Evolutionary conservation across 2,888 invertebrate genomes (phyloP).

Genomic region (Leptodirus hochenwartii): DNA sequence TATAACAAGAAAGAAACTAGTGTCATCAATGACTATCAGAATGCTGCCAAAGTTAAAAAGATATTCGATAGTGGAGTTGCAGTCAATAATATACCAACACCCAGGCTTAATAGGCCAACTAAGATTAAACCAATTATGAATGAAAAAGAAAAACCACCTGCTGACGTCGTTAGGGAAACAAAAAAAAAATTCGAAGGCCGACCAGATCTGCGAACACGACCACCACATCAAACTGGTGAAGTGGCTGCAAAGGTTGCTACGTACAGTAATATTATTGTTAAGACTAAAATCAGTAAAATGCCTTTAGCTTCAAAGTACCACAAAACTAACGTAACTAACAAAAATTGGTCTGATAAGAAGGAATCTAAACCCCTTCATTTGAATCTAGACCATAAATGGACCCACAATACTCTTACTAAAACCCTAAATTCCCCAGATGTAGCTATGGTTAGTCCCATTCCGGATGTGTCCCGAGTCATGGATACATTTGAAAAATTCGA

Average conservation of each 20-base stretch:
- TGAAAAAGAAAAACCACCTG: constrained; percentile 68
- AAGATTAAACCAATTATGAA: constrained; percentile 44
- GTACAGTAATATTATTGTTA: constrained; percentile 42
- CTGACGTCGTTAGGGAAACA: constrained; percentile 75
- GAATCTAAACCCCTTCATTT: too few relatives aligned
- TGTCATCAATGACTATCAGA: too few relatives aligned
- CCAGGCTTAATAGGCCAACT: constrained; percentile 34
- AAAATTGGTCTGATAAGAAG: too few relatives aligned
- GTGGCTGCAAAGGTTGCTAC: constrained; percentile 45
- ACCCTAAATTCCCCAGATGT: too few relatives aligned
- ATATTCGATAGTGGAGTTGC: too few relatives aligned
- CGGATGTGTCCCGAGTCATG: constrained; percentile 23
- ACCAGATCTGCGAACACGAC: constrained; percentile 33
- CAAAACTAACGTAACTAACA: too few relatives aligned
- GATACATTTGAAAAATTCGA: constrained; percentile 12
- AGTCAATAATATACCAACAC: constrained; percentile 19
- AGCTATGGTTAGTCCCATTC: constrained; percentile 24
- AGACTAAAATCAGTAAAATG: constrained; percentile 27
- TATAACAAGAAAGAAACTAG: constrained; percentile 16
- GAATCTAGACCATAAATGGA: too few relatives aligned
- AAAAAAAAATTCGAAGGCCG: constrained; percentile 66
- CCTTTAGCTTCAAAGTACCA: too few relatives aligned
- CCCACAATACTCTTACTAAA: too few relatives aligned
- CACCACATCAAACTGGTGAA: constrained; percentile 36
- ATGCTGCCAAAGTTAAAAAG: too few relatives aligned